Percentiles rank a stretch among this genome's conserved stretches.
phyloP scores from a whole-genome alignment of 2,888 invertebrate species.

The Stratiomys singularior region DNA sequence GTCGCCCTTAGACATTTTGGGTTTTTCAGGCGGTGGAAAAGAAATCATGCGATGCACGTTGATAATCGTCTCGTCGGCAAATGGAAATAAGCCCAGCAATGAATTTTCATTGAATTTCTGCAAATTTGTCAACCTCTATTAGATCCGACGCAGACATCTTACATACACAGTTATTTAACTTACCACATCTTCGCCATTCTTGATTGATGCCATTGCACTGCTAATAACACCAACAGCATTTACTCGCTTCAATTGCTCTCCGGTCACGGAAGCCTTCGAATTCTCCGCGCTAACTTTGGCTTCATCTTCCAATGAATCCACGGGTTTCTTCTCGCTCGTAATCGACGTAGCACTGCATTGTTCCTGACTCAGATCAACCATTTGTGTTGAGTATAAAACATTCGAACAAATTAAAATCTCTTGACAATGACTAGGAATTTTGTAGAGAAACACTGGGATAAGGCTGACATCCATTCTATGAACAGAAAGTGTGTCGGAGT shows the following conservation, averaged over 20 bases:
- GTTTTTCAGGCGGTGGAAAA: constrained; percentile 53
- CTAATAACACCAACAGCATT: constrained; percentile 63
- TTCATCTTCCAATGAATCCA: constrained; percentile 17
- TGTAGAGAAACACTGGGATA: constrained; percentile 75
- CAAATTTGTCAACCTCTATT: neutral
- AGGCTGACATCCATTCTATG: constrained; percentile 75
- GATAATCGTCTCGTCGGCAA: constrained; percentile 63
- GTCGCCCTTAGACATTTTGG: constrained; percentile 58
- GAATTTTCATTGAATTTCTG: constrained; percentile 61
- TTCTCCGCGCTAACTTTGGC: constrained; percentile 54
- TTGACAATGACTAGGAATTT: constrained; percentile 72
- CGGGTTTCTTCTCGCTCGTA: neutral
- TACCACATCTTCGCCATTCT: constrained; percentile 63
- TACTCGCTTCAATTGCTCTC: constrained; percentile 54
- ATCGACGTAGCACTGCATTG: neutral
- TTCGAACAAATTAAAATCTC: constrained; percentile 75
- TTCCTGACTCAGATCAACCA: constrained; percentile 62
- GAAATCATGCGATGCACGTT: constrained; percentile 64
- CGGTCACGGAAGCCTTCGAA: constrained; percentile 56
- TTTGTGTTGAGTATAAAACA: constrained; percentile 71
- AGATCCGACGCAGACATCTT: too few species aligned
- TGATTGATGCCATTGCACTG: constrained; percentile 64
- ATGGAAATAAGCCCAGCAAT: constrained; percentile 61
- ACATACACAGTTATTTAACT: constrained; percentile 47
- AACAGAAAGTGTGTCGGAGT: constrained; percentile 66